phyloP scores from a whole-genome alignment of 2,888 invertebrate species.

The Pseudanteris insignis region DNA sequence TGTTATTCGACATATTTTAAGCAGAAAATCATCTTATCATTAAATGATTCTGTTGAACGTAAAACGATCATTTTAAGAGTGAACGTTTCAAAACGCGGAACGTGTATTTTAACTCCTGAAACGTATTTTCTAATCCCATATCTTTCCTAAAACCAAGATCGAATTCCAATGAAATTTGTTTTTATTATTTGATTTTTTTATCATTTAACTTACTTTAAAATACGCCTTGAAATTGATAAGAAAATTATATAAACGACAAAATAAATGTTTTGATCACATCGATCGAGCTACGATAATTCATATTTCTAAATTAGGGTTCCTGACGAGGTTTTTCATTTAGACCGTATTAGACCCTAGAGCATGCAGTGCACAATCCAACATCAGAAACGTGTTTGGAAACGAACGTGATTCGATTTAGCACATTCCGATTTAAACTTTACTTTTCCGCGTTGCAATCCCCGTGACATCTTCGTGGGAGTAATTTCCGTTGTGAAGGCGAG shows the following conservation, averaged over 20 bases:
- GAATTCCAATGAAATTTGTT: too few relatives aligned
- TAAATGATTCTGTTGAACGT: too few relatives aligned
- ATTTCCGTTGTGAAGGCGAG: constrained; percentile 59
- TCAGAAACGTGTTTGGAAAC: constrained; percentile 44
- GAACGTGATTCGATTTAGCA: constrained; percentile 64
- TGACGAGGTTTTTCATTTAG: constrained; percentile 33
- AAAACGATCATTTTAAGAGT: too few relatives aligned
- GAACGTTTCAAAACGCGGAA: too few relatives aligned
- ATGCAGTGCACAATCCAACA: constrained; percentile 35
- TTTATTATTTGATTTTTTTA: too few relatives aligned
- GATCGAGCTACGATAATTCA: constrained; percentile 28
- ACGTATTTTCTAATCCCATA: too few relatives aligned
- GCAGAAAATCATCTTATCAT: too few relatives aligned
- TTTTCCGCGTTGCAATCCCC: constrained; percentile 50
- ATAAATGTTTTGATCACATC: constrained; percentile 19
- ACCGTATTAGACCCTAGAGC: constrained; percentile 32
- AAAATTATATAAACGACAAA: constrained; percentile 20
- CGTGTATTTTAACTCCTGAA: too few relatives aligned
- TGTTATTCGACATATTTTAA: too few relatives aligned
- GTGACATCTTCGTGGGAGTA: constrained; percentile 59
- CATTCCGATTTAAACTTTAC: constrained; percentile 64
- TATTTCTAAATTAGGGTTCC: constrained; percentile 17
- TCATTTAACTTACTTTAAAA: too few relatives aligned
- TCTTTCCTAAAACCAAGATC: too few relatives aligned
- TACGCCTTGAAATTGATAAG: constrained; percentile 12